Percentiles rank a stretch among this genome's conserved stretches.
Conservation (phyloP, 2,888 invertebrate genomes). For the Heliconius aoede region DNA sequence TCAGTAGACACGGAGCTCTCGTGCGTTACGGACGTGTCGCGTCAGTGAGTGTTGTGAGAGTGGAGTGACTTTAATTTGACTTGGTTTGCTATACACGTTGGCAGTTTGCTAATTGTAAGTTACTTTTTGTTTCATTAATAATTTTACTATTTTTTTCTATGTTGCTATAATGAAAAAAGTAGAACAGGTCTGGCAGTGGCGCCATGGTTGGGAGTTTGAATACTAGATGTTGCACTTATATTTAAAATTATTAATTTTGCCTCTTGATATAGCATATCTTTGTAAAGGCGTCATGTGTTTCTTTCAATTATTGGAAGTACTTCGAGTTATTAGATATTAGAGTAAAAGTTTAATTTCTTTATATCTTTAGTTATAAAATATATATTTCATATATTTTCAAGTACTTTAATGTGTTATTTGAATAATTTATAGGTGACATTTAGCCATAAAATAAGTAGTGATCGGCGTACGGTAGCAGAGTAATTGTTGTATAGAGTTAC, state of each 20-base stretch:
- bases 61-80: constrained; percentile 10
- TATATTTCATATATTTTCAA: background rate
- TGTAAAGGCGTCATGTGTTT: too few species aligned
- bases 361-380: background rate
- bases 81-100: constrained; percentile 25
- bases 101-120: constrained; percentile 16
- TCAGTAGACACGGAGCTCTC: constrained; percentile 38
- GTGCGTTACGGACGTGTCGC: constrained; percentile 32
- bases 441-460: constrained; percentile 7
- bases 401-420: background rate
- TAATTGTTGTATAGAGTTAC: constrained; percentile 4
- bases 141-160: background rate
- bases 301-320: too few species aligned
- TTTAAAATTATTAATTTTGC: too few species aligned
- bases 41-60: constrained; percentile 6
- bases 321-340: too few species aligned
- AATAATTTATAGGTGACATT: constrained; percentile 9
- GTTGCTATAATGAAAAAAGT: background rate
- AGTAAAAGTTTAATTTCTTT: too few species aligned
- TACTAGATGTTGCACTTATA: background rate
- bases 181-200: background rate
- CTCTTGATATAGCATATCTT: too few species aligned
- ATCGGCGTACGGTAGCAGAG: background rate
- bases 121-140: background rate
- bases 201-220: background rate